Evolutionary conservation across 2,797 vertebrate genomes (phyloP).

Genomic region (Craterocephalus amniculus): DNA sequence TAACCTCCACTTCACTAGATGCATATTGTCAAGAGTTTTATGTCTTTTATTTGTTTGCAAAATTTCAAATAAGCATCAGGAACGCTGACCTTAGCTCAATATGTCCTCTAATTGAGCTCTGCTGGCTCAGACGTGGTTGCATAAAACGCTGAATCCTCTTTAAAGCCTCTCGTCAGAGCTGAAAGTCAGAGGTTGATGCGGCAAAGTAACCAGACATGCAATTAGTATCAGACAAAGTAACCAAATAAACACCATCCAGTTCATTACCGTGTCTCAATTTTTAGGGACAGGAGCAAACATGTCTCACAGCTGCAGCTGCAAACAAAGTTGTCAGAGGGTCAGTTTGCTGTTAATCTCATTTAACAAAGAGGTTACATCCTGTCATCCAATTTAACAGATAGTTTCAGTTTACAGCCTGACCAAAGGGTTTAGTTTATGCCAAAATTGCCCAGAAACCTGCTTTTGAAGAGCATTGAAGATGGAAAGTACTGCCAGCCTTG

Average conservation of each 20-base stretch:
- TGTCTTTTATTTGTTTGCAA: neutral
- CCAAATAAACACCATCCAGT: slow-evolving; percentile 13
- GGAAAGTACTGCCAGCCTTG: neutral
- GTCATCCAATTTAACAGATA: slow-evolving; percentile 22
- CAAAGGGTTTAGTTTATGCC: slow-evolving; percentile 4
- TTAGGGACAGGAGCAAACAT: neutral
- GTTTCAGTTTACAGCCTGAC: slow-evolving; percentile 33
- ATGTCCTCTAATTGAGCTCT: slow-evolving; percentile 36
- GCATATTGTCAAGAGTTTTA: too few relatives aligned
- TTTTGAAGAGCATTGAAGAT: neutral
- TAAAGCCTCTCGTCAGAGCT: slow-evolving; percentile 19
- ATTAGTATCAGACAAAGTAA: slow-evolving; percentile 52
- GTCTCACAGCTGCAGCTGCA: slow-evolving; percentile 20
- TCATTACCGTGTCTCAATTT: slow-evolving; percentile 13
- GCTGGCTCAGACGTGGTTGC: slow-evolving; percentile 27
- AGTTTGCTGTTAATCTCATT: neutral
- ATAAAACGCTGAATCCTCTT: slow-evolving; percentile 33
- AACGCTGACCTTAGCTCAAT: neutral
- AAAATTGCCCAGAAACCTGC: neutral
- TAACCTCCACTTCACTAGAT: too few relatives aligned
- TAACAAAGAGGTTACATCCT: slow-evolving; percentile 11
- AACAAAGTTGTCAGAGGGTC: slow-evolving; percentile 24
- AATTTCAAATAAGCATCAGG: neutral
- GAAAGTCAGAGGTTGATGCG: slow-evolving; percentile 42
- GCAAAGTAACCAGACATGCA: slow-evolving; percentile 26